Evolutionary conservation across 2,888 invertebrate genomes (phyloP).

Genomic region (Sinodicranocentrus sp.): DNA sequence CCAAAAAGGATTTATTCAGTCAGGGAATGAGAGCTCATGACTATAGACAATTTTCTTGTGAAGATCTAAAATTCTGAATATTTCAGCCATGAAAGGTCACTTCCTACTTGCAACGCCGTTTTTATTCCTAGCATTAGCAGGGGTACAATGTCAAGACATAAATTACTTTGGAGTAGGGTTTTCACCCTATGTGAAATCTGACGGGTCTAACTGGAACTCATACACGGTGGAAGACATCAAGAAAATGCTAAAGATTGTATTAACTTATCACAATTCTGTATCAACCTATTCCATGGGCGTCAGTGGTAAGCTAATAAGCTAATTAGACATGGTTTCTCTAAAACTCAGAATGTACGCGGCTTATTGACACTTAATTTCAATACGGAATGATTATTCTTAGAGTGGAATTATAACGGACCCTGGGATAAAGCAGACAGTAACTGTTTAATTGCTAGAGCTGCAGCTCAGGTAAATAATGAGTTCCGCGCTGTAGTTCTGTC

Average conservation of each 20-base stretch:
- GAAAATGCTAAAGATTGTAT: slow-evolving; percentile 65
- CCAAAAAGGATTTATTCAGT: neutral
- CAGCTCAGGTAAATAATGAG: slow-evolving; percentile 69
- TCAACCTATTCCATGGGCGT: slow-evolving; percentile 75
- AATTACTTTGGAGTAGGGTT: slow-evolving; percentile 71
- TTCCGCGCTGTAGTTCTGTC: slow-evolving; percentile 48
- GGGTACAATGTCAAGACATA: slow-evolving; percentile 42
- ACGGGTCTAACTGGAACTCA: slow-evolving; percentile 58
- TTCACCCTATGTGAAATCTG: slow-evolving; percentile 70
- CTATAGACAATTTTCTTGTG: too few relatives aligned
- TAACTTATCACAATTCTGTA: slow-evolving; percentile 59
- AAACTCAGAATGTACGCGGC: too few relatives aligned
- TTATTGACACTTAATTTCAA: neutral
- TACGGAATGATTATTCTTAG: slow-evolving; percentile 45
- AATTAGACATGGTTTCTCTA: too few relatives aligned
- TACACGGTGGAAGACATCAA: slow-evolving; percentile 72
- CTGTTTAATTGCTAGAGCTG: slow-evolving; percentile 69
- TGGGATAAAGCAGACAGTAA: slow-evolving; percentile 73
- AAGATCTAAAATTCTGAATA: neutral
- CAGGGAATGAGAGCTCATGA: neutral
- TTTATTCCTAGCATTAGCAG: neutral
- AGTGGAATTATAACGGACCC: slow-evolving; percentile 65
- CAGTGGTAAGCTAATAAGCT: slow-evolving; percentile 60
- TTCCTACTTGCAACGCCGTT: neutral
- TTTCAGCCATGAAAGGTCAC: neutral